Base-by-base conservation (phyloP, 2,888 invertebrate genomes). In the Deroplatys truncata region DNA sequence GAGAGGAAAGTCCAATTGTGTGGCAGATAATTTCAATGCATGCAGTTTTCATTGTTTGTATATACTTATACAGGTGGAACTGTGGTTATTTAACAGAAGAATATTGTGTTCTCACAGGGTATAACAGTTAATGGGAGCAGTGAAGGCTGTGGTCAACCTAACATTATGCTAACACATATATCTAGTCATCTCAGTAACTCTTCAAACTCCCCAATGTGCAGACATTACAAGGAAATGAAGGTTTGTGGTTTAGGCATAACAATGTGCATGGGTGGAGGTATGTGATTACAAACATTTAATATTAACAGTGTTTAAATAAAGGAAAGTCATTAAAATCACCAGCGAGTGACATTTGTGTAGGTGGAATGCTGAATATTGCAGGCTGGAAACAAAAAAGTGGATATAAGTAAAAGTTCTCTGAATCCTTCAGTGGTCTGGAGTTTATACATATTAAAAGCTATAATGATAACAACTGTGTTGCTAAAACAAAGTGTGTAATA, bases 71-170 rank as follows among this genome's bases (percentile, higher is more conserved):
- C 25, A 72, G 56, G 16, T 72, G 56, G 56, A 72, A 25, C 56
- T 72, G 56, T 72, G 56, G 56, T 72, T 72, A 72, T 72, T 20
- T 72, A 72, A 72, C 56, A 72, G 25, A 72, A 72, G 20, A 31
- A 88, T 83, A 9, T 89, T 85, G 84, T 84, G 84, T 88, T 88
- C 35, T 84, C 83, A 84, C 56, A 84, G 84, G 88, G 84, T 88
- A 29, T 87, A 87, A 72, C 87, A 82, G 82, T 86, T 72, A 72
- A 82, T 82, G 86, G 72, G 29, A 82, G 86, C 16, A 43, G 87
- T 72, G 84, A 35, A 31, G 84, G 84, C 25, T 25, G 84, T 83
- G 87, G 82, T 83, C 82, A 87, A 87, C 87, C n/a, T 85, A 87
- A 87, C 56, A 72, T 25, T 72, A 20, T 72, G 56, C 56, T 72